Evolutionary conservation across 2,888 invertebrate species (phyloP), one percentile per base, ranked within the genome.

Genomic region (Scaptomyza polygonia): DNA sequence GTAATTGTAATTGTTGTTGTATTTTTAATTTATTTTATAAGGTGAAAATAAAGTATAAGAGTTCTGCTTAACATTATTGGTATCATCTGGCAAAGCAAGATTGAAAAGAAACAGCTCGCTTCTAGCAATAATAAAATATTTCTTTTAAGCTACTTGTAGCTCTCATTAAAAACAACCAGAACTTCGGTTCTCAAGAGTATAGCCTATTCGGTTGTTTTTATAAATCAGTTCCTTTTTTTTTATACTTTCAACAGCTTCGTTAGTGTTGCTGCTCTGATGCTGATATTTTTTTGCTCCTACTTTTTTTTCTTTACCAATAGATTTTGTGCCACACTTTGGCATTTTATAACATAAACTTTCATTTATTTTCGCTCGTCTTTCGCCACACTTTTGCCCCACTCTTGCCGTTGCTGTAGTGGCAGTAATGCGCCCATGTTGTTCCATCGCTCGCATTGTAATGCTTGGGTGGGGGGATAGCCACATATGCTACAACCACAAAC

Each of bases 261-360:
- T 48, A 25, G n/a, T 43, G 62, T 45, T 48, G 43, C 36, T 58
- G 47, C 55, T 63, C 39, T 42, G 48, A 14, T 62, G 58, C 7
- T 49, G 47, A 11, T 30, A 18, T n/a, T 53, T 30, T 30, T 32
- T 14, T 25, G 55, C 18, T 30, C 49, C 54, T 58, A 21, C 9
- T 39, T 39, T 16, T 39, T 39, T 39, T 16, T 36, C 56, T 55
- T 61, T 67, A 67, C 68, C 79, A 75, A 76, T 83, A 84, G 88
- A 86, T 84, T 84, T 76, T 78, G 77, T 70, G 80, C 71, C 83
- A 82, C 86, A 86, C 86, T 85, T 86, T 88, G 84, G 73, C 84
- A 88, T 88, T 86, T 88, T 88, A 88, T 86, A 88, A 86, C 86
- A 88, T 84, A 86, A 86, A 86, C 81, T 88, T 88, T 86, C 86